These are phyloP conservation scores for Torymus tubicola DNA, from an alignment of 2,888 invertebrate species.

Conservation along the genomic window DNA sequence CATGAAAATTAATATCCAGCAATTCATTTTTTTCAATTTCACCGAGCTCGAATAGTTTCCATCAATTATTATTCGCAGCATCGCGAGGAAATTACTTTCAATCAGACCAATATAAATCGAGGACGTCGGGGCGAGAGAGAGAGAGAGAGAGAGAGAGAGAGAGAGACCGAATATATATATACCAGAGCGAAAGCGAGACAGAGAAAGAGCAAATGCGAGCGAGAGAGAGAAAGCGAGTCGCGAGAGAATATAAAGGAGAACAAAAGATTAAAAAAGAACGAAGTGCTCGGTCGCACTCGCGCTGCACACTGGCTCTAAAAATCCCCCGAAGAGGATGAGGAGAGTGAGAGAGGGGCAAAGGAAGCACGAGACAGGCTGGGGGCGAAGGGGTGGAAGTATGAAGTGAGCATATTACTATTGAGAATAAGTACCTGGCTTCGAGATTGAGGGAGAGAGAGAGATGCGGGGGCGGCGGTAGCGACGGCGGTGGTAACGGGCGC, in stretches of 20 bases:
- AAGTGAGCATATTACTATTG: conserved; percentile 77
- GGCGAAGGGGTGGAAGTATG: conserved; percentile 67
- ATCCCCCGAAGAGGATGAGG: conserved; percentile 2
- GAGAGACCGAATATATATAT: neutral
- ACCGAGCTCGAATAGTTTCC: conserved; percentile 26
- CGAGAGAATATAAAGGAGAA: conserved; percentile 27
- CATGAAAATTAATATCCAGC: conserved; percentile 45
- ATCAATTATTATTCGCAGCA: conserved; percentile 40
- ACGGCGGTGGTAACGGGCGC: conserved; percentile 67
- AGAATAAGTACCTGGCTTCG: conserved; percentile 76
- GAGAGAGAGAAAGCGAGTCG: conserved; percentile 20
- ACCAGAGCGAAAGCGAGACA: too few species aligned
- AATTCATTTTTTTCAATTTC: conserved; percentile 22
- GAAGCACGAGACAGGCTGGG: conserved; percentile 46
- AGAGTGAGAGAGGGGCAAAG: conserved; percentile 38
- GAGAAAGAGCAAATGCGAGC: conserved; percentile 4
- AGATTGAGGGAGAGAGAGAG: conserved; percentile 69
- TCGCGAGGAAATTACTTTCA: conserved; percentile 46
- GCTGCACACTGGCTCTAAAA: conserved; percentile 18
- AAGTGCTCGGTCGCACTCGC: conserved; percentile 41
- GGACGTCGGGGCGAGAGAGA: conserved; percentile 33
- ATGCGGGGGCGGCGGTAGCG: neutral
- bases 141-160: conserved; percentile 22
- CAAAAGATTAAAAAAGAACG: conserved; percentile 51
- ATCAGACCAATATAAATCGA: conserved; percentile 47